Percentiles rank a stretch among this genome's conserved stretches.
These are phyloP conservation scores for Netelia fuscicornis DNA, from an alignment of 2,888 invertebrate genomes.

Conservation along the genomic window DNA sequence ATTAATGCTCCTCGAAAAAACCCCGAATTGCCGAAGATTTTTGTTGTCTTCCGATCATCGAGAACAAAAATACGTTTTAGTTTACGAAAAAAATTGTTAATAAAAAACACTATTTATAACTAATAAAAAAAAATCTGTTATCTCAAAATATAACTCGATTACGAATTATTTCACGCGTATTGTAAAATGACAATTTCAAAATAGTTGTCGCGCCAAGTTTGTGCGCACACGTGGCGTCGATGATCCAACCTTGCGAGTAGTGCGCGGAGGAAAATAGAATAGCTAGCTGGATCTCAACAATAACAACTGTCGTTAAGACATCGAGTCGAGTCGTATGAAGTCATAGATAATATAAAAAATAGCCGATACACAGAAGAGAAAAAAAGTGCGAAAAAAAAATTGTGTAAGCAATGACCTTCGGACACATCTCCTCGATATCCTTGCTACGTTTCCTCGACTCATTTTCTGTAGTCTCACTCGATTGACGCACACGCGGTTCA, in stretches of 20 bases:
- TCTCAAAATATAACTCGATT: too few species aligned
- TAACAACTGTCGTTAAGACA: conserved; percentile 18
- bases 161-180: too few species aligned
- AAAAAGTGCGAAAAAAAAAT: conserved; percentile 33
- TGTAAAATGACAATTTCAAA: too few species aligned
- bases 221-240: background rate
- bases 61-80: too few species aligned
- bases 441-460: conserved; percentile 59
- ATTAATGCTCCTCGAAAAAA: background rate
- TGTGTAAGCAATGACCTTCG: conserved; percentile 58
- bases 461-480: conserved; percentile 22
- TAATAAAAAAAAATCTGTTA: too few species aligned
- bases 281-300: background rate
- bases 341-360: conserved; percentile 27
- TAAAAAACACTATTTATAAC: too few species aligned
- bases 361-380: conserved; percentile 21
- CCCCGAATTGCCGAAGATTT: background rate
- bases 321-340: conserved; percentile 16
- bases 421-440: conserved; percentile 55
- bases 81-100: too few species aligned
- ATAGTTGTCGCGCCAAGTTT: too few species aligned
- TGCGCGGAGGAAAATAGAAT: background rate
- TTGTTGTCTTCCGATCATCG: too few species aligned
- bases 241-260: background rate
- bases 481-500: conserved; percentile 7